A percentile compares a stretch with the other conserved stretches of the same genome.
These are phyloP conservation scores for Cephus runcator DNA, from an alignment of 2,888 invertebrate genomes.

Conservation along the genomic window DNA sequence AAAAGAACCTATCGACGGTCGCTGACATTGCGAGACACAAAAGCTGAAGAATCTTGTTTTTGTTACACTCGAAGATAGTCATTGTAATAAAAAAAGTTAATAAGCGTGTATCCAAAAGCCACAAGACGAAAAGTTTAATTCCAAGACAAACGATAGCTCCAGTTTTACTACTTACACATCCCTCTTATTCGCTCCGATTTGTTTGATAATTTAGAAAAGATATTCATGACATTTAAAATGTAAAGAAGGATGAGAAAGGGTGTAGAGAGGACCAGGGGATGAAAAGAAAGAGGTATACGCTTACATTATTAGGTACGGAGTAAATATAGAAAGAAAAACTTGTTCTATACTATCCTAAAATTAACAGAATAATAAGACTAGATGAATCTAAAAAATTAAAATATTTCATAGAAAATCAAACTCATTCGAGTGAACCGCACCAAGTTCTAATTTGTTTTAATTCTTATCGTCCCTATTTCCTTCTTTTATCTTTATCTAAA, in stretches of 20 bases:
- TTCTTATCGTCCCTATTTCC: not conserved
- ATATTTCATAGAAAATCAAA: slow-evolving; percentile 11
- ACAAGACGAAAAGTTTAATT: not conserved
- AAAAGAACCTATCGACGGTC: not conserved
- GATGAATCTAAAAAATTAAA: slow-evolving; percentile 26
- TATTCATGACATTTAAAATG: not conserved
- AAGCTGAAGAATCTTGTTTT: not conserved
- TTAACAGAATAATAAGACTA: slow-evolving; percentile 31
- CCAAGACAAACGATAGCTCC: not conserved
- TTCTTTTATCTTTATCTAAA: not conserved
- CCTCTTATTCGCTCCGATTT: not conserved
- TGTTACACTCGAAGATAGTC: not conserved
- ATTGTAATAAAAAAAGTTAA: not conserved
- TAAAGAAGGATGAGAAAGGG: not conserved
- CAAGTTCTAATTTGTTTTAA: not conserved
- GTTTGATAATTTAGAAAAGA: not conserved
- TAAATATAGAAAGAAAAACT: slow-evolving; percentile 14
- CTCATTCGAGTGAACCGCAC: not conserved
- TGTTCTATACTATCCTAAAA: slow-evolving; percentile 15
- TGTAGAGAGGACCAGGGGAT: not conserved
- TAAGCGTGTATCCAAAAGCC: not conserved
- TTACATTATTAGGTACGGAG: not conserved
- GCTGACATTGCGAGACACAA: not conserved
- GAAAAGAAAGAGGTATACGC: not conserved
- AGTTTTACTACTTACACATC: not conserved